Evolutionary conservation across 2,113 vertebrate genomes (phyloP).

Genomic region (Symphodus melops): DNA sequence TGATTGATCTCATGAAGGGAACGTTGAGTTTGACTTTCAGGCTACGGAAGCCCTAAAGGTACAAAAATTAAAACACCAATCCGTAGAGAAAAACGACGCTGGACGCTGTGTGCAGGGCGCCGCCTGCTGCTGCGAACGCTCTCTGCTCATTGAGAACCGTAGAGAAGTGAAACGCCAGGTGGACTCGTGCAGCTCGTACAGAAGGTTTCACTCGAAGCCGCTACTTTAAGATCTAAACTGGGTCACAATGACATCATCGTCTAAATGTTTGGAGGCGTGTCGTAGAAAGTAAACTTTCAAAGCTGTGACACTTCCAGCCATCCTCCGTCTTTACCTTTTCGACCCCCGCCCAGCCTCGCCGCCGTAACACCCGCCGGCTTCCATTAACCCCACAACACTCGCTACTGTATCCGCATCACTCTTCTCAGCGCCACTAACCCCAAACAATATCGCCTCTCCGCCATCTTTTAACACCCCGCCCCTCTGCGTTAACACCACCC

Average conservation of each 20-base stretch:
- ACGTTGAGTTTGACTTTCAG: too few relatives aligned
- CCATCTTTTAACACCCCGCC: constrained; percentile 70
- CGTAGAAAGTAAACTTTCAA: neutral
- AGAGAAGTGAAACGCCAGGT: too few relatives aligned
- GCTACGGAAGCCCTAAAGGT: too few relatives aligned
- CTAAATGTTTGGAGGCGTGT: neutral
- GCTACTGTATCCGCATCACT: neutral
- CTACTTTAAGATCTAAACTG: too few relatives aligned
- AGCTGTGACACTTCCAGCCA: neutral
- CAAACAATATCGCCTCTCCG: constrained; percentile 9
- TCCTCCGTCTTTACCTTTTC: neutral
- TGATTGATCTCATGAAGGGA: too few relatives aligned
- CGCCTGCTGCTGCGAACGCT: too few relatives aligned
- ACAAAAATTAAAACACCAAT: too few relatives aligned
- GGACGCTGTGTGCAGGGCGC: too few relatives aligned
- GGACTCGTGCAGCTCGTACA: too few relatives aligned
- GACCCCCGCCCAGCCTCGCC: neutral
- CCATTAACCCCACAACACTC: constrained; percentile 44
- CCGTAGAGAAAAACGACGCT: too few relatives aligned
- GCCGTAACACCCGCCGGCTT: neutral
- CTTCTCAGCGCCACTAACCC: constrained; percentile 35
- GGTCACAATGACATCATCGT: neutral
- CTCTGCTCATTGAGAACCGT: too few relatives aligned
- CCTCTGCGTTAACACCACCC: constrained; percentile 67
- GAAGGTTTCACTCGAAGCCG: too few relatives aligned